These are phyloP conservation scores for Tetragonula clypearis DNA, from an alignment of 1,140 invertebrate genomes.

Conservation along the genomic window DNA sequence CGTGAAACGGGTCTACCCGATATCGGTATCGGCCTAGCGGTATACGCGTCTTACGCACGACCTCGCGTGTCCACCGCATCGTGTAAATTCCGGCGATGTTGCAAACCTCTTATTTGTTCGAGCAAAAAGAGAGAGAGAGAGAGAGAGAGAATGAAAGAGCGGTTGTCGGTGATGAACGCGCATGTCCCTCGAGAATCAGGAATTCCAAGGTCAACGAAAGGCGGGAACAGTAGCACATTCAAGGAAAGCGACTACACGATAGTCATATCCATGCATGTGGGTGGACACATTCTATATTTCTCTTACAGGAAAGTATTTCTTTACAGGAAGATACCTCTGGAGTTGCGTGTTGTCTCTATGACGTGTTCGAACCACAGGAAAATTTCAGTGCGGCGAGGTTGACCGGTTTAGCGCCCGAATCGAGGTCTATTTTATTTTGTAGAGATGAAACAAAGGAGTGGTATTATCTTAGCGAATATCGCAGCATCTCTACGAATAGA, in stretches of 20 bases:
- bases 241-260: slow-evolving; percentile 19
- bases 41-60: slow-evolving; percentile 16
- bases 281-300: slow-evolving; percentile 4
- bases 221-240: slow-evolving; percentile 11
- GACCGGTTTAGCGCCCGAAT: slow-evolving; percentile 36
- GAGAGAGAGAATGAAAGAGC: neutral
- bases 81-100: neutral
- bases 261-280: neutral
- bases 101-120: slow-evolving; percentile 34
- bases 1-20: slow-evolving; percentile 25
- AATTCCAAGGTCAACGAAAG: slow-evolving; percentile 54
- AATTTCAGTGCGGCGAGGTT: neutral
- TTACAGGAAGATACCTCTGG: neutral
- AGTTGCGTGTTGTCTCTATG: neutral
- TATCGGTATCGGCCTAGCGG: slow-evolving; percentile 46
- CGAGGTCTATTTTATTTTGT: neutral
- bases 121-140: neutral
- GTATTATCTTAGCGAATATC: neutral
- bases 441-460: slow-evolving; percentile 30
- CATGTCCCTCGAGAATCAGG: slow-evolving; percentile 31
- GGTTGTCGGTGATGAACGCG: neutral
- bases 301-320: neutral
- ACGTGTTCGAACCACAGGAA: neutral
- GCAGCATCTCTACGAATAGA: neutral
- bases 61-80: slow-evolving; percentile 6